phyloP scores from a whole-genome alignment of 2,888 invertebrate species.

The Clunio marinus region DNA sequence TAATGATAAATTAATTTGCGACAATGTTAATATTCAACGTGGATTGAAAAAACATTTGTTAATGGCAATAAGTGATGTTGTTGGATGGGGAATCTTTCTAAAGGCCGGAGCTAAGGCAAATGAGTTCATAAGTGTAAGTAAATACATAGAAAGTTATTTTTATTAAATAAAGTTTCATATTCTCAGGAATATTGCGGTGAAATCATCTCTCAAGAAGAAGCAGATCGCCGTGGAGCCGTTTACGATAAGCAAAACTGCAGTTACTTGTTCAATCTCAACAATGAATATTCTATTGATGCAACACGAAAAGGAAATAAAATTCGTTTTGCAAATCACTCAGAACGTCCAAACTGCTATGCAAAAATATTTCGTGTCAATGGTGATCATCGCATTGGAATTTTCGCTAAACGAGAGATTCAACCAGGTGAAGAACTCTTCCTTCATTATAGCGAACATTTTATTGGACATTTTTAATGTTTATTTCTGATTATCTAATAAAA shows the following conservation, averaged over 20 bases:
- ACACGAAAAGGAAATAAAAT: conserved; percentile 20
- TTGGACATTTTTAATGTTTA: no score
- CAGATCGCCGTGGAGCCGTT: conserved; percentile 15
- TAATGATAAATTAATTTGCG: background rate
- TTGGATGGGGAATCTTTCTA: conserved; percentile 30
- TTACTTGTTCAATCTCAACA: conserved; percentile 26
- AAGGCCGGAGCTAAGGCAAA: background rate
- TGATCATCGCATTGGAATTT: conserved; percentile 28
- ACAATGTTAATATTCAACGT: conserved; percentile 28
- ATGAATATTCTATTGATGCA: conserved; percentile 11
- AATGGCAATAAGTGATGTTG: conserved; percentile 22
- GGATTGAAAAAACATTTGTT: conserved; percentile 11
- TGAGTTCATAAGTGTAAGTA: background rate
- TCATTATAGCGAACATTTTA: background rate
- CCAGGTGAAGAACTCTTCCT: conserved; percentile 20
- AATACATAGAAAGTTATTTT: no score
- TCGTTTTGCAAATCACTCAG: conserved; percentile 22
- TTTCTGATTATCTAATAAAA: no score
- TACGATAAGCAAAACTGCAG: conserved; percentile 14
- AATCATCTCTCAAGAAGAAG: conserved; percentile 12
- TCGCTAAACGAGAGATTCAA: background rate
- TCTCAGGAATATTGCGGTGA: conserved; percentile 31
- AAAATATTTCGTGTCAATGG: conserved; percentile 14
- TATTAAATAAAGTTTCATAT: background rate
- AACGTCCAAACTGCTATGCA: conserved; percentile 15